phyloP scores from a whole-genome alignment of 2,888 invertebrate genomes.

The Andrena bucephala region DNA sequence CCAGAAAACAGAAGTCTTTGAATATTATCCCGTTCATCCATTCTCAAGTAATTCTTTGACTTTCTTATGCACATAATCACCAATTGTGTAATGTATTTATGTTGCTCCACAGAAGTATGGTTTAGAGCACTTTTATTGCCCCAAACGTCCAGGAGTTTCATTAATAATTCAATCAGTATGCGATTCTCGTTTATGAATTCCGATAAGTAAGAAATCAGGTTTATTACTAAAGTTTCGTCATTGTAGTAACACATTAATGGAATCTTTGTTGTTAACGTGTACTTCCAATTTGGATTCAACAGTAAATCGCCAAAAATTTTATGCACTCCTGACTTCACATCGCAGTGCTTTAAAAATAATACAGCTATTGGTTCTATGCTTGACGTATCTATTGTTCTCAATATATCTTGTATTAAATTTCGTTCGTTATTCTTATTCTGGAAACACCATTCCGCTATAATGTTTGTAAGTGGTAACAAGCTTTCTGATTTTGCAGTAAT shows the following conservation, averaged over 20 bases:
- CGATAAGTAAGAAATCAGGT: slow-evolving; percentile 88
- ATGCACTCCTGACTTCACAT: slow-evolving; percentile 82
- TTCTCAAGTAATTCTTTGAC: slow-evolving; percentile 70
- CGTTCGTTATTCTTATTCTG: slow-evolving; percentile 70
- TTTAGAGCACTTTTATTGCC: slow-evolving; percentile 88
- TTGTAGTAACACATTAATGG: slow-evolving; percentile 86
- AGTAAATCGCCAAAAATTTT: slow-evolving; percentile 85
- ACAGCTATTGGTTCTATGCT: slow-evolving; percentile 88
- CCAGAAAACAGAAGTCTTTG: slow-evolving; percentile 88
- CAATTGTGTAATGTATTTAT: slow-evolving; percentile 89
- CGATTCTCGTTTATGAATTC: slow-evolving; percentile 78
- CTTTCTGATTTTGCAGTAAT: slow-evolving; percentile 86
- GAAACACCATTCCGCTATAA: slow-evolving; percentile 86
- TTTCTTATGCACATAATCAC: slow-evolving; percentile 85
- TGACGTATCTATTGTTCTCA: slow-evolving; percentile 87
- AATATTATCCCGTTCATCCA: slow-evolving; percentile 81
- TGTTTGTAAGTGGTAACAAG: slow-evolving; percentile 86
- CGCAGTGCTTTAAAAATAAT: slow-evolving; percentile 86
- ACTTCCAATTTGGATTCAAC: slow-evolving; percentile 87
- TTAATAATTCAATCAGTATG: slow-evolving; percentile 85
- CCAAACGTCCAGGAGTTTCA: slow-evolving; percentile 89
- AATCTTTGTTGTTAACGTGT: slow-evolving; percentile 88
- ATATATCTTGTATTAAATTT: slow-evolving; percentile 84
- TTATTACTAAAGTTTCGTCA: slow-evolving; percentile 86
- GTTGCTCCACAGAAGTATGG: slow-evolving; percentile 89